These are phyloP conservation scores for Anableps anableps DNA, from an alignment of 2,797 vertebrate species.

Conservation along the genomic window DNA sequence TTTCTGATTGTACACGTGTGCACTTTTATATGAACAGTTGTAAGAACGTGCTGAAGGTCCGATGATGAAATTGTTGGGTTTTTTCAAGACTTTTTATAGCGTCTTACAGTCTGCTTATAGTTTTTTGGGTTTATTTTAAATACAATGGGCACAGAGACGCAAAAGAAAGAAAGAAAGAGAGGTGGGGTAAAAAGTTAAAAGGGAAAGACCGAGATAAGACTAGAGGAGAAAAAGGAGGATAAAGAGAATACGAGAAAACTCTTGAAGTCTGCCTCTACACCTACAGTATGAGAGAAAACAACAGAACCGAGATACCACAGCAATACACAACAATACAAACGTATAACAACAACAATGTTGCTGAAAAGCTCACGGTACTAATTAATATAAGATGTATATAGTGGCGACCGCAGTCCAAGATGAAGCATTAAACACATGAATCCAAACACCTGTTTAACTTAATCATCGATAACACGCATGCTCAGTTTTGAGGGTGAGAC, in stretches of 20 bases:
- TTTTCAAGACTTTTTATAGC: background rate
- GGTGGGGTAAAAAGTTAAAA: background rate
- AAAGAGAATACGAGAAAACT: background rate
- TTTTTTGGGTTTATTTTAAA: background rate
- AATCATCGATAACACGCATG: background rate
- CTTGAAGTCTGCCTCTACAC: background rate
- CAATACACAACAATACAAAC: background rate
- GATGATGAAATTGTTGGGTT: background rate
- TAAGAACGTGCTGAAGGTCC: background rate
- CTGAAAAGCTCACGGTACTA: background rate
- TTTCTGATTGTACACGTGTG: background rate
- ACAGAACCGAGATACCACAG: background rate
- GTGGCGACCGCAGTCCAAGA: background rate
- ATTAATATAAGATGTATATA: background rate
- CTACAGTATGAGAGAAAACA: background rate
- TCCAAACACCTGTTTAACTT: background rate
- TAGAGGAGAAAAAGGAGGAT: background rate
- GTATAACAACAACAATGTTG: too few species aligned
- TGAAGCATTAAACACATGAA: background rate
- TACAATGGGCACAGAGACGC: background rate
- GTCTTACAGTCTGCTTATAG: background rate
- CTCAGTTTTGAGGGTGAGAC: background rate
- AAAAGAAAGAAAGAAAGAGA: background rate
- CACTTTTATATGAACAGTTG: background rate
- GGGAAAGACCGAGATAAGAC: background rate